phyloP scores from a whole-genome alignment of 2,113 vertebrate genomes.

The Junco hyemalis region DNA sequence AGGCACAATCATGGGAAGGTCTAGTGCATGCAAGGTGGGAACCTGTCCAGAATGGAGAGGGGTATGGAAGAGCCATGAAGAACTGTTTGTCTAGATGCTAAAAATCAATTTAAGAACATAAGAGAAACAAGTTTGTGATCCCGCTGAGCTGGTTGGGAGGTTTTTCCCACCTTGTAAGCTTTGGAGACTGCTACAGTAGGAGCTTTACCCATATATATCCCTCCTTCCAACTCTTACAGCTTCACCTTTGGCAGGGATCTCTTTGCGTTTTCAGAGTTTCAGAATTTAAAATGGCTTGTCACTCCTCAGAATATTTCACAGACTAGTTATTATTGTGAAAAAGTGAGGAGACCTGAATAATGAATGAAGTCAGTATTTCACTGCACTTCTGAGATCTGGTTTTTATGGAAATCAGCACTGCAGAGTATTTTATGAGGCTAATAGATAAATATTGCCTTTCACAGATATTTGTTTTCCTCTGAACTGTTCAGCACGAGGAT shows the following conservation, averaged over 20 bases:
- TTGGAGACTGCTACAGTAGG: background rate
- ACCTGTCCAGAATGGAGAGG: background rate
- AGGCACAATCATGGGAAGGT: background rate
- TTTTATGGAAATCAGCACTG: background rate
- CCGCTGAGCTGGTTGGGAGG: background rate
- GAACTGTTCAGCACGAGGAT: background rate
- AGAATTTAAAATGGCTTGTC: background rate
- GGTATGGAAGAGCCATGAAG: background rate
- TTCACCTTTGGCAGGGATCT: background rate
- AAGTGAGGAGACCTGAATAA: background rate
- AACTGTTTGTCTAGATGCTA: background rate
- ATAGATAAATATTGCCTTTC: background rate
- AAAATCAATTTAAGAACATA: background rate
- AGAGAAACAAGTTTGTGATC: background rate
- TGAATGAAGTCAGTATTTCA: slow-evolving; percentile 5
- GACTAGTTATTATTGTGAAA: background rate
- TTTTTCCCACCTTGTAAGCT: background rate
- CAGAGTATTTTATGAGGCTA: background rate
- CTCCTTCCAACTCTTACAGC: background rate
- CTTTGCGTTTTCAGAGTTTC: background rate
- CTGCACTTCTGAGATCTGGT: background rate
- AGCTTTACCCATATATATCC: background rate
- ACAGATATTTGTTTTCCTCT: background rate
- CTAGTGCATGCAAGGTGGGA: background rate
- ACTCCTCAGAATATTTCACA: background rate